Conservation (phyloP, 2,888 invertebrate genomes). For the Tipula helvola region DNA sequence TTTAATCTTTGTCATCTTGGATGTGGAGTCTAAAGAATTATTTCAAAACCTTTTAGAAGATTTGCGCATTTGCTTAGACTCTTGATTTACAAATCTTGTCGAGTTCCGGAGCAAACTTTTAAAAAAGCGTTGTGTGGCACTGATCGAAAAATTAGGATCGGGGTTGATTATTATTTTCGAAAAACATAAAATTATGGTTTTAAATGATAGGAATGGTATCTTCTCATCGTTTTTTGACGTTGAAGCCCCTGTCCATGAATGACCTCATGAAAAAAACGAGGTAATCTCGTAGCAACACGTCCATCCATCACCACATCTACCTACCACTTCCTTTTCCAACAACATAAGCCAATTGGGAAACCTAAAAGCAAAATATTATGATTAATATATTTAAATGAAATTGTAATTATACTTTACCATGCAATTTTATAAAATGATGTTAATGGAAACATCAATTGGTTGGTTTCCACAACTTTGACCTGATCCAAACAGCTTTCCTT, state of each 20-base stretch:
- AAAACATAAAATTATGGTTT: background rate
- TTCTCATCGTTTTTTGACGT: background rate
- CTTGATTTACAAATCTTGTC: background rate
- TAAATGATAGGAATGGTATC: background rate
- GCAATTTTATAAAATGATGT: background rate
- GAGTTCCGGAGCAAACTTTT: background rate
- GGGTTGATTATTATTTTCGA: background rate
- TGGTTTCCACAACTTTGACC: background rate
- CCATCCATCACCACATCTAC: background rate
- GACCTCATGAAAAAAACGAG: background rate
- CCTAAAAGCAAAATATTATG: background rate
- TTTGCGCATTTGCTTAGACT: too few species aligned
- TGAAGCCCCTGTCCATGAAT: background rate
- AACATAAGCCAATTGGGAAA: background rate
- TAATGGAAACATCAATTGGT: background rate
- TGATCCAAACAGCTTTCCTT: background rate
- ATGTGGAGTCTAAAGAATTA: too few species aligned
- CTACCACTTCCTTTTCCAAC: background rate
- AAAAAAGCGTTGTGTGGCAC: background rate
- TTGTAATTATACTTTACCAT: background rate
- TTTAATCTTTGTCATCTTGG: too few species aligned
- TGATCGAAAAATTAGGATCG: background rate
- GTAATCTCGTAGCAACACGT: background rate
- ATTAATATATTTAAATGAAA: background rate
- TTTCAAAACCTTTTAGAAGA: too few species aligned